Evolutionary conservation across 2,888 invertebrate genomes (phyloP).

Genomic region (Nowickia ferox): DNA sequence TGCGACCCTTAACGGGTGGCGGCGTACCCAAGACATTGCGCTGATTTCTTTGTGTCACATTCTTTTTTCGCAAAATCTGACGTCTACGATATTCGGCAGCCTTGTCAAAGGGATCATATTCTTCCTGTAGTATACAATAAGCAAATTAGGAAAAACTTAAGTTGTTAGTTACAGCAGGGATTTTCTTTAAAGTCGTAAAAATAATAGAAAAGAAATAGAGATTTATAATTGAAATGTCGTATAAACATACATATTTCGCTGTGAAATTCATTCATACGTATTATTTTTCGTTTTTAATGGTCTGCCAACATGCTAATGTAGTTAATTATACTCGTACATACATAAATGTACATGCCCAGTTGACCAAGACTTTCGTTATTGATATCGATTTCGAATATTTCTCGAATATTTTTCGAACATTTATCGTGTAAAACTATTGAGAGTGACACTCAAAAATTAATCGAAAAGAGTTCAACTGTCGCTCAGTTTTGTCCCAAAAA

Average conservation of each 20-base stretch:
- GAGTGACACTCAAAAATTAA: too few species aligned
- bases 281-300: slow-evolving; percentile 36
- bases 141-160: slow-evolving; percentile 15
- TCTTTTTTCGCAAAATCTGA: slow-evolving; percentile 89
- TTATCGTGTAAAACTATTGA: too few species aligned
- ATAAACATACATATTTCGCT: slow-evolving; percentile 23
- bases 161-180: not conserved
- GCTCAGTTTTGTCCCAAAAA: too few species aligned
- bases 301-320: slow-evolving; percentile 47
- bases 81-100: slow-evolving; percentile 85
- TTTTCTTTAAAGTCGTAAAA: slow-evolving; percentile 25
- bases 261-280: not conserved
- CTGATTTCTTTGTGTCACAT: slow-evolving; percentile 84
- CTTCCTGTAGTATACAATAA: slow-evolving; percentile 79
- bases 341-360: too few species aligned
- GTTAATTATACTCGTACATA: slow-evolving; percentile 24
- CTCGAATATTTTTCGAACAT: too few species aligned
- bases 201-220: slow-evolving; percentile 19
- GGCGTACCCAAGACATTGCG: slow-evolving; percentile 83
- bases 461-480: too few species aligned
- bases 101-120: slow-evolving; percentile 82
- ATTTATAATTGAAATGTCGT: slow-evolving; percentile 37
- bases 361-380: too few species aligned
- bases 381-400: too few species aligned
- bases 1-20: slow-evolving; percentile 88